Percentiles rank a stretch among this genome's conserved stretches.
phyloP scores from a whole-genome alignment of 2,888 invertebrate genomes.

The Habroteleia sp. region DNA sequence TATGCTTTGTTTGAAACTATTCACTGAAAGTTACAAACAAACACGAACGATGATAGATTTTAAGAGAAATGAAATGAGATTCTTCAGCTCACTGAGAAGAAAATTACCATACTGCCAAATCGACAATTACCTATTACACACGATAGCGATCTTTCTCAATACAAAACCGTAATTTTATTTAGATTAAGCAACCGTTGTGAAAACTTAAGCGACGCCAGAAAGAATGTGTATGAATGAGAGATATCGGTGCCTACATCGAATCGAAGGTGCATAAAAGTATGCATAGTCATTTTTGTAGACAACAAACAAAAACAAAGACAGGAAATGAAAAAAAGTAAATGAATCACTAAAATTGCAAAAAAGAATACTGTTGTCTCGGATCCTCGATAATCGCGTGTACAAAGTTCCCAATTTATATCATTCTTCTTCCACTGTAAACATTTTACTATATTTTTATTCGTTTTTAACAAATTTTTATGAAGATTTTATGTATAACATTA shows the following conservation, averaged over 20 bases:
- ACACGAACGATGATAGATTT: slow-evolving; percentile 52
- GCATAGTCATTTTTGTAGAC: slow-evolving; percentile 64
- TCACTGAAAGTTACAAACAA: slow-evolving; percentile 43
- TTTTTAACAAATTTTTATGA: neutral
- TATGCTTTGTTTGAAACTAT: slow-evolving; percentile 23
- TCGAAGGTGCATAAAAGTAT: slow-evolving; percentile 69
- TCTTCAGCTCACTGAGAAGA: slow-evolving; percentile 74
- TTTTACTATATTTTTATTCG: neutral
- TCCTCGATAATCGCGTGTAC: slow-evolving; percentile 75
- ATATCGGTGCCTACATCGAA: slow-evolving; percentile 74
- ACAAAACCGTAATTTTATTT: slow-evolving; percentile 77
- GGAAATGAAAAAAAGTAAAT: slow-evolving; percentile 59
- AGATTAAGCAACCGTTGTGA: slow-evolving; percentile 77
- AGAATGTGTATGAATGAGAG: slow-evolving; percentile 68
- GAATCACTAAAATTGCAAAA: slow-evolving; percentile 74
- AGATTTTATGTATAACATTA: too few relatives aligned
- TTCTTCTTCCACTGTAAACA: slow-evolving; percentile 49
- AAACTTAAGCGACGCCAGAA: slow-evolving; percentile 72
- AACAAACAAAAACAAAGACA: slow-evolving; percentile 61
- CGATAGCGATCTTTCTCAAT: slow-evolving; percentile 77
- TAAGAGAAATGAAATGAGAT: slow-evolving; percentile 69
- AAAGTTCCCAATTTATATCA: slow-evolving; percentile 71
- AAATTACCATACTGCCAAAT: slow-evolving; percentile 81
- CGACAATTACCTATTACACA: slow-evolving; percentile 79
- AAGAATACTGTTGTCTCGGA: slow-evolving; percentile 74